These are phyloP conservation scores for Mimachlamys varia DNA, from an alignment of 2,888 invertebrate genomes.

Conservation along the genomic window DNA sequence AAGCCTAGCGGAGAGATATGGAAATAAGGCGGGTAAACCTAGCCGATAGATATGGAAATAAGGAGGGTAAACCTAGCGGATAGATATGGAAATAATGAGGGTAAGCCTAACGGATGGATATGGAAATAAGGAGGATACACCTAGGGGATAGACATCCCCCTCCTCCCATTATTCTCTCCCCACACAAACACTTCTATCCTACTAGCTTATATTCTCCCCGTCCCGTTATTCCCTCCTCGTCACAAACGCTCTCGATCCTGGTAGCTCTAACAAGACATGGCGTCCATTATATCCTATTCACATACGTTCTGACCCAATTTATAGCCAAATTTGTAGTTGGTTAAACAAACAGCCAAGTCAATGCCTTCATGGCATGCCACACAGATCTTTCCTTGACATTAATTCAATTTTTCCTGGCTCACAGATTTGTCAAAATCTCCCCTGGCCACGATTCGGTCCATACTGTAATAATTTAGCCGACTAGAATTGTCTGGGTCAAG, in stretches of 20 bases:
- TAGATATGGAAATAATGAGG: no score
- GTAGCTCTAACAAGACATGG: neutral
- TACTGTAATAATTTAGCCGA: conserved; percentile 31
- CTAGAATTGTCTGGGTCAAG: conserved; percentile 36
- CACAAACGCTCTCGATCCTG: neutral
- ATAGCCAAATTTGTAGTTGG: conserved; percentile 26
- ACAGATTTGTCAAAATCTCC: conserved; percentile 36
- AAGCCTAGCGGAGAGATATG: no score
- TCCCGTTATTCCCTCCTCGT: neutral
- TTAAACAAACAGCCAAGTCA: conserved; percentile 16
- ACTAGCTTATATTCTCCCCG: neutral
- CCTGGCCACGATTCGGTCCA: conserved; percentile 4
- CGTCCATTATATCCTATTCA: neutral
- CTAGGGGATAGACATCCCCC: no score
- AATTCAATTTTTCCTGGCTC: conserved; percentile 32
- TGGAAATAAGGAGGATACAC: no score
- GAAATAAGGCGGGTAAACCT: no score
- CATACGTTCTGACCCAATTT: conserved; percentile 8
- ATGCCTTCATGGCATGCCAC: conserved; percentile 18
- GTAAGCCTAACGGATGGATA: no score
- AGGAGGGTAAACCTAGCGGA: no score
- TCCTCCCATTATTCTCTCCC: no score
- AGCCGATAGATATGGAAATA: no score
- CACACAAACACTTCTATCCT: no score
- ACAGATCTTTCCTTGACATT: conserved; percentile 30